Evolutionary conservation across 2,113 vertebrate species (phyloP), one percentile per base, ranked within the genome.

Genomic region (Neoarius graeffei): DNA sequence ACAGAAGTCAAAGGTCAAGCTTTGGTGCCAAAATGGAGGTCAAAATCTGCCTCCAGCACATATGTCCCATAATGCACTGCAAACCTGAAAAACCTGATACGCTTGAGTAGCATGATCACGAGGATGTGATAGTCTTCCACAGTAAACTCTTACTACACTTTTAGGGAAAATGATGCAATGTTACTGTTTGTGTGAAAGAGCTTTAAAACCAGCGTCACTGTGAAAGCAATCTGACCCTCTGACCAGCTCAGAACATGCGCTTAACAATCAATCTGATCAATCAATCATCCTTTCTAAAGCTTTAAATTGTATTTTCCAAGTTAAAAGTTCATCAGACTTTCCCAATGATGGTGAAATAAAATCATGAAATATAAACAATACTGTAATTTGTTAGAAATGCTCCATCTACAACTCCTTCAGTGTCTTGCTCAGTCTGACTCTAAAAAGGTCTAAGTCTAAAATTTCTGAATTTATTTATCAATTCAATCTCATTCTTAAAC

Each of bases 121-220:
- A 27, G 25, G 59, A 50, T 83, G 81, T 59, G 84, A 60, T 42
- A 86, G 91, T 90, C 89, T 91, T 92, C 90, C 91, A 87, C 57
- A 66, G 54, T 85, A 80, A 42, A 48, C n/a, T 85, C 13, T 62
- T 85, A 50, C 14, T 35, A 80, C 48, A 54, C 23, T 30, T 66
- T 54, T 79, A 64, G 27, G 25, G 35, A 76, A 25, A 77, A 77
- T 50, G 73, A 77, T 50, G 73, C 73, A 52, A 52, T 25, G 27
- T 76, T n/a, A 62, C 56, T 20, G 54, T 64, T n/a, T 23, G 54
- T 15, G 48, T 90, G 19, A 62, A 88, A n/a, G 73, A 88, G 87
- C 87, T 88, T 88, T 88, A 86, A 87, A 89, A 83, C 90, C 87
- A 88, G 87, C 54, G 62, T 80, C 90, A 91, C 90, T 90, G 89